phyloP scores from a whole-genome alignment of 2,797 vertebrate species.

The Mallotus villosus region DNA sequence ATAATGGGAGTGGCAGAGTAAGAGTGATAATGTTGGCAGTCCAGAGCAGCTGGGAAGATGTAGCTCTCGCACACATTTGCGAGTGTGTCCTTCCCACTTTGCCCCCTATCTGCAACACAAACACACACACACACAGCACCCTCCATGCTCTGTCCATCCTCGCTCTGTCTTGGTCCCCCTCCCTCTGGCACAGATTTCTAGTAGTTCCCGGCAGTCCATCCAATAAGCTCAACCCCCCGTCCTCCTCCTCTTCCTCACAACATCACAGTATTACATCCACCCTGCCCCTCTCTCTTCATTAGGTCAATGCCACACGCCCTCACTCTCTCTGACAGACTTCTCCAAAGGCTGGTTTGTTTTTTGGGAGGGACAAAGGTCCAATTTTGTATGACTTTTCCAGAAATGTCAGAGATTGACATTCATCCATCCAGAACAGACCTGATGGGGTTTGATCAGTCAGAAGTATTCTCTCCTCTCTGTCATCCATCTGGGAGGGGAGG shows the following conservation, averaged over 20 bases:
- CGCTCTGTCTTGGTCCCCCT: background rate
- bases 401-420: background rate
- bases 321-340: too few species aligned
- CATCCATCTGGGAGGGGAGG: background rate
- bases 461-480: background rate
- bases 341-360: too few species aligned
- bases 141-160: too few species aligned
- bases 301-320: too few species aligned
- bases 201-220: constrained; percentile 2
- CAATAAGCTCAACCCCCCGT: background rate
- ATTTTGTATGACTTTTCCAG: background rate
- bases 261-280: background rate
- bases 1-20: background rate
- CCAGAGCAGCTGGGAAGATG: constrained; percentile 41
- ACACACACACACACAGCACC: too few species aligned
- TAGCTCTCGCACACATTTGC: constrained; percentile 46
- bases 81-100: constrained; percentile 56
- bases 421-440: background rate
- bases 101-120: constrained; percentile 43
- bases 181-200: background rate
- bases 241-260: background rate
- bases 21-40: constrained; percentile 41
- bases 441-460: background rate
- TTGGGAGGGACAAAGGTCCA: too few species aligned
- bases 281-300: background rate